Evolutionary conservation across 2,113 vertebrate genomes (phyloP), one percentile per base, ranked within the genome.

Genomic region (Origma solitaria): DNA sequence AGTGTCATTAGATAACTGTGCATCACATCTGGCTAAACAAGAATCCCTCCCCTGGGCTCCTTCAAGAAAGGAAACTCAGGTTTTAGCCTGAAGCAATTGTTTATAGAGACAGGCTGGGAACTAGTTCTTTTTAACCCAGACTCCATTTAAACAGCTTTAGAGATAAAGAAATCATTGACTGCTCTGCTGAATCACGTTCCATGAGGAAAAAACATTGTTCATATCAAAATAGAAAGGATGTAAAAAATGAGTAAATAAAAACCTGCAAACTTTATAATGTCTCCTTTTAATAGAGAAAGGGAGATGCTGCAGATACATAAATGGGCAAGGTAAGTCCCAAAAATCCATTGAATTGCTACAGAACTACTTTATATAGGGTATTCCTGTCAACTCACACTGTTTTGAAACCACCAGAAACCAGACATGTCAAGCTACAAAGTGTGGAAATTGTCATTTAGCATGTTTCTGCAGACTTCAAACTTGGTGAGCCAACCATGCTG

Each of bases 391-490:
- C 4, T 7, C 23, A 49, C 3, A 11, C 14, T 33, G 10, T 33
- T 92, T 65, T 81, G 69, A 73, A 79, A 40, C 17, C 33, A 68
- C 33, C 44, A 54, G 20, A 66, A 79, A 49, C 23, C 5, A 45
- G 45, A 61, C 18, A 19, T 2, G 15, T 21, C 70, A 38, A 58
- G 42, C 13, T 66, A 19, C n/a, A 44, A 92, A 70, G 31, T 4
- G 5, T 15, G 0, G 10, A 62, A 54, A 6, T 8, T 6, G 0
- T 10, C 38, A 27, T 42, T 82, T 22, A 72, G 40, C 2, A 1
- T 30, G 4, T 58, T 76, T 80, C 75, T 82, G 11, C 27, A 68
- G 53, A 28, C 8, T 68, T 53, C 8, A 6, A 80, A 33, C 2
- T 5, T 28, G 6, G 6, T 16, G 30, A 79, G 35, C 15, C 49